Base-by-base conservation (phyloP, 2,797 vertebrate species). In the Gobionotothen gibberifrons region DNA sequence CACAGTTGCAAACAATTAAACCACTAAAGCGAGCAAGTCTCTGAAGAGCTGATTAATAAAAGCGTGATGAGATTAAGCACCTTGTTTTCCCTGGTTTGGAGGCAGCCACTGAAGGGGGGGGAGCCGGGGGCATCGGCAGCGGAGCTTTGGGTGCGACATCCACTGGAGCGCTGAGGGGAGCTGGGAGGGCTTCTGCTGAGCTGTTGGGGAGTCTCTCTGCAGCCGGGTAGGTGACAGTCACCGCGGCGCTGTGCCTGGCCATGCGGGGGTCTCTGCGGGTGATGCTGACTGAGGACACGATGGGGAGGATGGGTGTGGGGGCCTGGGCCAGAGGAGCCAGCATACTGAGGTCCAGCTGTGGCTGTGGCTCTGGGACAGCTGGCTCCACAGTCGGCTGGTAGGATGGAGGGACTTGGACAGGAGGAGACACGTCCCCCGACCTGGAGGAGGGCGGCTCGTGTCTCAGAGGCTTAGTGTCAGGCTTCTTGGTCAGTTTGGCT, bases 191-290 rank as follows among this genome's bases (percentile, higher is more conserved):
- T n/a, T 94, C 92, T 48, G 58, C 15, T 3, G 66, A 22, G 64
- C 22, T 78, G 55, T 47, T 83, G 19, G 14, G 8, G 17, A 82
- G 53, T 49, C 91, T 88, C 32, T 94, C 94, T 36, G 85, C 80
- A 36, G 83, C 32, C 11, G 80, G 52, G 58, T 78, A 65, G 48
- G 79, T 60, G 9, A 90, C 69, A 0, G 72, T 78, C 0, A 84
- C 78, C 3, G 83, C 80, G 0, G 93, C 87, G 19, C 88, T 76
- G 47, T 95, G 93, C 67, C 96, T 85, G 6, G 96, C 97, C 52
- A 96, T 97, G 69, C 98, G 94, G 0, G 98, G 97, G 84, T 99
- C 97, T 76, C 97, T 93, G 72, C 97, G 96, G 5, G 96, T 97
- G 87, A 97, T 95, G 0, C 93, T 97, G 43, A 98, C 96, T 0